Evolutionary conservation across 2,888 invertebrate species (phyloP).

Genomic region (Ditula angustiorana): DNA sequence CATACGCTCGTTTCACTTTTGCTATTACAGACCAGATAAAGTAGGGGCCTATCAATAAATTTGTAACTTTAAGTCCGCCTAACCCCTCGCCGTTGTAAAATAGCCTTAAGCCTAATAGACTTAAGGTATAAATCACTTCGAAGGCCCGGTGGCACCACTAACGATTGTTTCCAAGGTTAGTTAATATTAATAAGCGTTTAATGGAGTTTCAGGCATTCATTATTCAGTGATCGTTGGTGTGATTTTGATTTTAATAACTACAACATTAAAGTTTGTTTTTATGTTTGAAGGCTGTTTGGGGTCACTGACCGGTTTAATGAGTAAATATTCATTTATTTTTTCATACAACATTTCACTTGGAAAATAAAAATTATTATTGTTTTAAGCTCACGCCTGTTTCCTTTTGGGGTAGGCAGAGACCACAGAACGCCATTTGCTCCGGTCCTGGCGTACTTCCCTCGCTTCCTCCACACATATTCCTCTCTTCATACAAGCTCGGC

Average conservation of each 20-base stretch:
- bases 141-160: background rate
- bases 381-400: too few species aligned
- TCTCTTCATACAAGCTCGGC: too few species aligned
- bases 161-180: constrained; percentile 12
- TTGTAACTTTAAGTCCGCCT: constrained; percentile 1
- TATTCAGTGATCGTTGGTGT: constrained; percentile 5
- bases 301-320: background rate
- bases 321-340: background rate
- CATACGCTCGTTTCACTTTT: background rate
- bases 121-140: constrained; percentile 14
- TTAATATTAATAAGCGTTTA: constrained; percentile 28
- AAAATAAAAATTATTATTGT: too few species aligned
- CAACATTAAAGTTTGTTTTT: background rate
- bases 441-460: too few species aligned
- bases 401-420: too few species aligned
- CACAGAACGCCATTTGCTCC: too few species aligned
- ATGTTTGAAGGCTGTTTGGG: background rate
- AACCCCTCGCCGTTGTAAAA: constrained; percentile 5
- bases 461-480: too few species aligned
- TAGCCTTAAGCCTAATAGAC: constrained; percentile 1
- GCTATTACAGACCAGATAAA: background rate
- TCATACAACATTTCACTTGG: too few species aligned
- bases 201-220: constrained; percentile 18
- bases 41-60: constrained; percentile 25
- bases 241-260: constrained; percentile 18